Evolutionary conservation across 2,888 invertebrate species (phyloP), one percentile per base, ranked within the genome.

Genomic region (Pseudococcus jackbeardsleyi): DNA sequence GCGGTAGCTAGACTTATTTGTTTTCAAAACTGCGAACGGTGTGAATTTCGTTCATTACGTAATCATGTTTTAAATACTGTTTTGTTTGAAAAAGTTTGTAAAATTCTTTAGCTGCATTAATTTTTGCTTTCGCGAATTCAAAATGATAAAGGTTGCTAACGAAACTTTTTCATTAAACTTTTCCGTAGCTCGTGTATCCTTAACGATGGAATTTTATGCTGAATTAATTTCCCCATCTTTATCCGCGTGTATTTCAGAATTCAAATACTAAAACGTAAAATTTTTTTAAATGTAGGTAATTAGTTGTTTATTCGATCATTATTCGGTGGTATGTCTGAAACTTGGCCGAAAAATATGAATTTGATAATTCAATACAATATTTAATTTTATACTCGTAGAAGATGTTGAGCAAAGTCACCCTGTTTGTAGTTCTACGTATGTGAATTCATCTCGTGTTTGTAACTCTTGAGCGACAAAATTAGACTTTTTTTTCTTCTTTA

Each of bases 111-210:
- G 68, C 26, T 26, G 26, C 11, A 15, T 72, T 26, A 72, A 72
- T 72, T 72, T 72, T 72, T 17, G 12, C 15, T 72, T 72, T 72
- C 33, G 33, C 33, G 33, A 26, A 72, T 72, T 72, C 33, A 33
- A 72, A 72, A 26, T 72, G 68, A 11, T 26, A 72, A 72, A 72
- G n/a, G n/a, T 33, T 72, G 68, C 68, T 33, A 33, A 26, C 15
- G 12, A 26, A 72, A 72, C 68, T 72, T 72, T 72, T 26, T 72
- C 68, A 72, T 72, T 72, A 72, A 33, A 72, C 33, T 72, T 72
- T 72, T 26, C 68, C 68, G 26, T 72, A 33, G 33, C 12, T 72
- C 15, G 22, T 5, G 33, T 72, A 33, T 33, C n/a, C n/a, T n/a
- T n/a, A 72, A 64, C 64, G 50, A 50, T 11, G 26, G 15, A 72